Percentiles rank a stretch among this genome's conserved stretches.
Evolutionary conservation across 2,888 invertebrate genomes (phyloP).

Genomic region (Drosophila kanekoi): DNA sequence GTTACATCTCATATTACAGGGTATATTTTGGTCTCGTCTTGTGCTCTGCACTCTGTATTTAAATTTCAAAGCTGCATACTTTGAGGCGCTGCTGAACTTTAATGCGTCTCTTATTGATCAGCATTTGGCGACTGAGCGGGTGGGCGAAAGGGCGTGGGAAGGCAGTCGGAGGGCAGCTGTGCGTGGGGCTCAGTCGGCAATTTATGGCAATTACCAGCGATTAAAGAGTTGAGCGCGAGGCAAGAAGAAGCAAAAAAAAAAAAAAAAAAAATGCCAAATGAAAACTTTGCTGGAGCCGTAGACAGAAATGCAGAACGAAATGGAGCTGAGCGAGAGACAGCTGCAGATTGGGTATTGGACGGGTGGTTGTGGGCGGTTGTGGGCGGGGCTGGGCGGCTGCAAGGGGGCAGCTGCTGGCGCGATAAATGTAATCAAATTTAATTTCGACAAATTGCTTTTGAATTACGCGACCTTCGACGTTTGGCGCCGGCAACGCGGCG

Average conservation of each 20-base stretch:
- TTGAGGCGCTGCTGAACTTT: slow-evolving; percentile 13
- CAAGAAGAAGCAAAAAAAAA: slow-evolving; percentile 1
- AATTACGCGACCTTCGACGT: slow-evolving; percentile 74
- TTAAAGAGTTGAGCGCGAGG: slow-evolving; percentile 54
- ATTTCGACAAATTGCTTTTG: slow-evolving; percentile 80
- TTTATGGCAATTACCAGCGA: slow-evolving; percentile 64
- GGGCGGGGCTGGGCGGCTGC: neutral
- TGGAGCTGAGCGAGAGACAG: neutral
- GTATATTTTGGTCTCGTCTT: neutral
- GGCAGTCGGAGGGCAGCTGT: neutral
- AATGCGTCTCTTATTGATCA: slow-evolving; percentile 46
- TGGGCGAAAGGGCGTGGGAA: too few relatives aligned
- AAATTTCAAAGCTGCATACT: neutral
- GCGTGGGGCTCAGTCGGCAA: slow-evolving; percentile 32
- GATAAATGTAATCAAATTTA: slow-evolving; percentile 79
- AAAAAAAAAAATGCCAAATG: neutral
- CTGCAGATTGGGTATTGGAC: too few relatives aligned
- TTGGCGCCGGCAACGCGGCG: slow-evolving; percentile 56
- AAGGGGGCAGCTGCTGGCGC: slow-evolving; percentile 60
- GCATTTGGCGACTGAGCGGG: slow-evolving; percentile 8
- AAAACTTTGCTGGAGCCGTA: slow-evolving; percentile 36
- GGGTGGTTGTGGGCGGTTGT: neutral
- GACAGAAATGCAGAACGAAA: slow-evolving; percentile 7
- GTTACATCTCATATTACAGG: neutral
- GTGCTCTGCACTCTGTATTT: neutral